A percentile compares a stretch with the other conserved stretches of the same genome.
phyloP scores from a whole-genome alignment of 23 tunicate genomes.

The Ciona savignyi region DNA sequence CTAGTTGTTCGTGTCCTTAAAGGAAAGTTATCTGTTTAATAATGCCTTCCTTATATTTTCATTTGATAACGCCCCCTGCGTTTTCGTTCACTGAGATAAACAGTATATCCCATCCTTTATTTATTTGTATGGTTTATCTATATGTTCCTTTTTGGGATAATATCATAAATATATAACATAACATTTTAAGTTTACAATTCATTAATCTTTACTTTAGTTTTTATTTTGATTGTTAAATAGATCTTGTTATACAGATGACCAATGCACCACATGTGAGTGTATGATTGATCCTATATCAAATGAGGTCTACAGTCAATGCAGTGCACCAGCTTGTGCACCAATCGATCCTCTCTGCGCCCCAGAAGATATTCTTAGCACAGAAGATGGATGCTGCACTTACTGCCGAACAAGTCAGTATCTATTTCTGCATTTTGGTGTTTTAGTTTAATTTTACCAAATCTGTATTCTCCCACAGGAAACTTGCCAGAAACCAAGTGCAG shows the following conservation, averaged over 20 bases:
- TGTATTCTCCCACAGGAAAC: constrained; percentile 6
- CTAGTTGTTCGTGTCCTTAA: too few species aligned
- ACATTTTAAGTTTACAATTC: background rate
- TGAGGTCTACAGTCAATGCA: constrained; percentile 92
- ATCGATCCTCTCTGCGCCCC: constrained; percentile 70
- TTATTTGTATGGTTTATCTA: too few species aligned
- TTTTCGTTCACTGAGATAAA: too few species aligned
- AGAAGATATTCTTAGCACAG: constrained; percentile 47
- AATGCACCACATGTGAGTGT: constrained; percentile 84
- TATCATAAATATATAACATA: too few species aligned
- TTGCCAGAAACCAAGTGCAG: constrained; percentile 54
- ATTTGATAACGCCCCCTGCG: too few species aligned
- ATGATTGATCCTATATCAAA: constrained; percentile 85
- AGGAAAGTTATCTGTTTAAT: too few species aligned
- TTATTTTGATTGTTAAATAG: too few species aligned
- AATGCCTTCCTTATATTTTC: too few species aligned
- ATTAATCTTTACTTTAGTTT: too few species aligned
- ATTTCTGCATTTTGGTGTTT: constrained; percentile 9
- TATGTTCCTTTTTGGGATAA: too few species aligned
- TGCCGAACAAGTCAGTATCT: constrained; percentile 44
- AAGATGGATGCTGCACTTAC: constrained; percentile 82
- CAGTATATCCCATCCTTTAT: too few species aligned
- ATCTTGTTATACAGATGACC: constrained; percentile 29
- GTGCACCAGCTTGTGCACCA: constrained; percentile 76
- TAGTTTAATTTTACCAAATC: background rate